Evolutionary conservation across 1,140 invertebrate species (phyloP).

Genomic region (Penaeus indicus): DNA sequence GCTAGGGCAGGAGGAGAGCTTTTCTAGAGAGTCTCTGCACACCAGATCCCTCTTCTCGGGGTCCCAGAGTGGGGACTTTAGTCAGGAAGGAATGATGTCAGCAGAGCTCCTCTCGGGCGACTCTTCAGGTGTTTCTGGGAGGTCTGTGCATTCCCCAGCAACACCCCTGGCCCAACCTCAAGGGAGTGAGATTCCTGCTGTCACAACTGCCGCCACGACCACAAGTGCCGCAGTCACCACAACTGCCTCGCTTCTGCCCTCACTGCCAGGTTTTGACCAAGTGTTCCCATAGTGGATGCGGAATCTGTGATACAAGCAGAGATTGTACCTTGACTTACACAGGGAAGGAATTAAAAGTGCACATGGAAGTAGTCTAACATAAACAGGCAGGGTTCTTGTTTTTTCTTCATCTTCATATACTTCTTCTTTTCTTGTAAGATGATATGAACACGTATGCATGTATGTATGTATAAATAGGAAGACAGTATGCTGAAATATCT

Average conservation of each 20-base stretch:
- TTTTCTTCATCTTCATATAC: no score
- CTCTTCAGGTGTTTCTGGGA: conserved; percentile 35
- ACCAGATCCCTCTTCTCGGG: conserved; percentile 34
- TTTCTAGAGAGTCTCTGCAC: conserved; percentile 28
- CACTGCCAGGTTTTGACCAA: conserved; percentile 66
- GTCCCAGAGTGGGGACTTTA: conserved; percentile 44
- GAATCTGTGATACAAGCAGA: conserved; percentile 52
- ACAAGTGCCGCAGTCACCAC: conserved; percentile 35
- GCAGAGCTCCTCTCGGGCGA: conserved; percentile 33
- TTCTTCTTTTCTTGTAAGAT: background rate
- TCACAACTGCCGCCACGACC: conserved; percentile 43
- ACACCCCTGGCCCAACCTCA: conserved; percentile 37
- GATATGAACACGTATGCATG: background rate
- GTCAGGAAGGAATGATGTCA: conserved; percentile 46
- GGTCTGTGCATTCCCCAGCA: conserved; percentile 40
- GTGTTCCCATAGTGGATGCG: conserved; percentile 59
- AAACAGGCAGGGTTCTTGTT: conserved; percentile 33
- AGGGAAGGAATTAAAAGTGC: conserved; percentile 41
- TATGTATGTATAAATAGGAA: conserved; percentile 17
- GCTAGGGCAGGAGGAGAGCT: conserved; percentile 24
- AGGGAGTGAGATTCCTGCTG: background rate
- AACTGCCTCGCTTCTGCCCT: conserved; percentile 48
- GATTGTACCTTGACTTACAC: conserved; percentile 37
- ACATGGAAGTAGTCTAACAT: conserved; percentile 23
- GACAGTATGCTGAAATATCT: conserved; percentile 2